Percentiles rank a stretch among this genome's conserved stretches.
phyloP scores from a whole-genome alignment of 2,797 vertebrate genomes.

The Champsocephalus esox region DNA sequence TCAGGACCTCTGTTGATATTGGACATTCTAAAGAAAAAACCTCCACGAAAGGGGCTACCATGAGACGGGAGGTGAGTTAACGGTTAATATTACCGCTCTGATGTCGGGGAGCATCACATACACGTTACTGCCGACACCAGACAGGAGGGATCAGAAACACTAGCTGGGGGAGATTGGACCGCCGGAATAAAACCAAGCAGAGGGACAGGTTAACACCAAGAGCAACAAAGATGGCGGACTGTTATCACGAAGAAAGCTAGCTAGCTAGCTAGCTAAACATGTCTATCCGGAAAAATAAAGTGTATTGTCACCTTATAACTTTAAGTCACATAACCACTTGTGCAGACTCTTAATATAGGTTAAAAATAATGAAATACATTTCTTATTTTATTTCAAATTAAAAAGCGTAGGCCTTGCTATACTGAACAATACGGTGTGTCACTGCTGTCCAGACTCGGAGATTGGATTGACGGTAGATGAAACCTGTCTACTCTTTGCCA shows the following conservation, averaged over 20 bases:
- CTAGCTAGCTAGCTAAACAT: neutral
- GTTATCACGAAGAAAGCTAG: neutral
- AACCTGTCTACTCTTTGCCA: neutral
- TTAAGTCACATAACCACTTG: rapidly evolving
- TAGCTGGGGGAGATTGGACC: neutral
- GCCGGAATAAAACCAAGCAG: neutral
- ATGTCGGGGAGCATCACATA: too few species aligned
- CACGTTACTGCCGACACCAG: neutral
- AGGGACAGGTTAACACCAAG: neutral
- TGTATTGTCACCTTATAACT: rapidly evolving
- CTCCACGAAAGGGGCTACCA: rapidly evolving
- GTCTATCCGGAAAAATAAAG: neutral
- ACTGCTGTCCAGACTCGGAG: neutral
- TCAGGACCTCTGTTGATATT: slow-evolving; percentile 28
- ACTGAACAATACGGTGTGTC: rapidly evolving
- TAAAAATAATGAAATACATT: too few species aligned
- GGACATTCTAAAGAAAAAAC: neutral
- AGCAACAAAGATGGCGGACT: slow-evolving; percentile 61
- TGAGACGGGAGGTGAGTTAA: slow-evolving; percentile 33
- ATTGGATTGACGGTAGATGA: neutral
- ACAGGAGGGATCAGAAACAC: slow-evolving; percentile 12
- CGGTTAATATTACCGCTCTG: neutral
- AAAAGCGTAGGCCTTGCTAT: neutral
- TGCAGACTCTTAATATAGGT: rapidly evolving
- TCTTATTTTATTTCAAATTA: neutral